Percentiles rank a stretch among this genome's conserved stretches.
Conservation (phyloP, 2,113 vertebrate species). For the Nettapus auritus region DNA sequence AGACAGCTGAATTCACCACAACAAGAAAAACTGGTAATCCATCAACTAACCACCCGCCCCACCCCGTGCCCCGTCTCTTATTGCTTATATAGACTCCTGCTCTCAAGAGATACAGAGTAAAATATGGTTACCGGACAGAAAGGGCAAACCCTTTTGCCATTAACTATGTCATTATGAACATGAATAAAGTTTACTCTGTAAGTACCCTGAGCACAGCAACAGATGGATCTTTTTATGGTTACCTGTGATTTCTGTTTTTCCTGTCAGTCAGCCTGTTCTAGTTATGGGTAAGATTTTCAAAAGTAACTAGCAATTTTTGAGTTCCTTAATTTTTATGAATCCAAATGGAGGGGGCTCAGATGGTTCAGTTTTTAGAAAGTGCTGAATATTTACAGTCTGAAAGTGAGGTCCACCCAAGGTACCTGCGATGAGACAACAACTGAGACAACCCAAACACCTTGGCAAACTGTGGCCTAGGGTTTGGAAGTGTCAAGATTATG, state of each 20-base stretch:
- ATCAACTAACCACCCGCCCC: not conserved
- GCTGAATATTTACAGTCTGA: not conserved
- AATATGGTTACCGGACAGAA: conserved; percentile 39
- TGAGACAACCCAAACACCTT: not conserved
- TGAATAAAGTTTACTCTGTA: conserved; percentile 46
- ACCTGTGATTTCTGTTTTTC: conserved; percentile 1
- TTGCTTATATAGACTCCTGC: conserved; percentile 43
- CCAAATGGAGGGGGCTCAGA: not conserved
- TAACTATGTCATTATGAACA: conserved; percentile 13
- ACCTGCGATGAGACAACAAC: not conserved
- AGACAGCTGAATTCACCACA: conserved; percentile 48
- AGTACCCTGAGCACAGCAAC: not conserved
- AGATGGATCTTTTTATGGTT: conserved; percentile 5
- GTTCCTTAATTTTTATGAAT: conserved; percentile 39
- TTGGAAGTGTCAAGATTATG: not conserved
- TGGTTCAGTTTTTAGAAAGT: not conserved
- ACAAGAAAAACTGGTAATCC: conserved; percentile 42
- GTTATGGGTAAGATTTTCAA: not conserved
- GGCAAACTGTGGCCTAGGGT: not conserved
- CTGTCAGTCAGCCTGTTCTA: not conserved
- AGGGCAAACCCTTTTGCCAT: conserved; percentile 41
- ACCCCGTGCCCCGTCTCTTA: not conserved
- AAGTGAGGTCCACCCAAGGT: not conserved
- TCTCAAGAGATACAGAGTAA: conserved; percentile 32
- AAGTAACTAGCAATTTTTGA: not conserved